Evolutionary conservation across 2,113 vertebrate genomes (phyloP).

Genomic region (Hippocampus mohnikei): DNA sequence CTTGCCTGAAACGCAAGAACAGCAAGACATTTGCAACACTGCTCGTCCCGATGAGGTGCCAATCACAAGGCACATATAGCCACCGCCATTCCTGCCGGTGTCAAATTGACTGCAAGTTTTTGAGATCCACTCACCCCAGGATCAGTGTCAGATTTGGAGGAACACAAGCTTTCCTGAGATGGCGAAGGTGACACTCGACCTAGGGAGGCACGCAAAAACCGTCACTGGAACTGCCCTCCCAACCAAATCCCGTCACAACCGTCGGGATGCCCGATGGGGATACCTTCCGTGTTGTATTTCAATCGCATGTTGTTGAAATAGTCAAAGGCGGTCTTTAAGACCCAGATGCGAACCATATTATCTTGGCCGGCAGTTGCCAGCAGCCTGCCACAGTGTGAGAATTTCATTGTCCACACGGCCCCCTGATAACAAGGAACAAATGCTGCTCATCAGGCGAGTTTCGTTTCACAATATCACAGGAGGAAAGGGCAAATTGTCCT

Average conservation of each 20-base stretch:
- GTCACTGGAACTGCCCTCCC: not conserved
- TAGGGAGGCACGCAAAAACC: slow-evolving; percentile 49
- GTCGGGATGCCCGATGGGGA: too few species aligned
- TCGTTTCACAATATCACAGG: not conserved
- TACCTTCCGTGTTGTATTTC: slow-evolving; percentile 99
- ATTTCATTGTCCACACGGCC: slow-evolving; percentile 99
- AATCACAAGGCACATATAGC: too few species aligned
- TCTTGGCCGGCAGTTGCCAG: slow-evolving; percentile 95
- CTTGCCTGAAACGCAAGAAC: slow-evolving; percentile 68
- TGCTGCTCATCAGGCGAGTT: not conserved
- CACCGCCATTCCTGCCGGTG: too few species aligned
- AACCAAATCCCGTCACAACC: not conserved
- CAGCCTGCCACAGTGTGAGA: slow-evolving; percentile 94
- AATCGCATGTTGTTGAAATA: slow-evolving; percentile 98
- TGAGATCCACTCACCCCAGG: slow-evolving; percentile 75
- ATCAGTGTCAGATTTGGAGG: slow-evolving; percentile 96
- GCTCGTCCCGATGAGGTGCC: not conserved
- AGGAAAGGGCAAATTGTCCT: slow-evolving; percentile 29
- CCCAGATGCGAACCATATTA: slow-evolving; percentile 97
- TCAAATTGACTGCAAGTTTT: too few species aligned
- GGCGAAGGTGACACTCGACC: slow-evolving; percentile 96
- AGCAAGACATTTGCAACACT: not conserved
- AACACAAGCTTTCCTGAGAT: slow-evolving; percentile 97
- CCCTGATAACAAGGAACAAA: slow-evolving; percentile 72
- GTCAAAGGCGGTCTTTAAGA: slow-evolving; percentile 94